A percentile compares a stretch with the other conserved stretches of the same genome.
Evolutionary conservation across 2,113 vertebrate genomes (phyloP).

Genomic region (Hemibagrus wyckioides): DNA sequence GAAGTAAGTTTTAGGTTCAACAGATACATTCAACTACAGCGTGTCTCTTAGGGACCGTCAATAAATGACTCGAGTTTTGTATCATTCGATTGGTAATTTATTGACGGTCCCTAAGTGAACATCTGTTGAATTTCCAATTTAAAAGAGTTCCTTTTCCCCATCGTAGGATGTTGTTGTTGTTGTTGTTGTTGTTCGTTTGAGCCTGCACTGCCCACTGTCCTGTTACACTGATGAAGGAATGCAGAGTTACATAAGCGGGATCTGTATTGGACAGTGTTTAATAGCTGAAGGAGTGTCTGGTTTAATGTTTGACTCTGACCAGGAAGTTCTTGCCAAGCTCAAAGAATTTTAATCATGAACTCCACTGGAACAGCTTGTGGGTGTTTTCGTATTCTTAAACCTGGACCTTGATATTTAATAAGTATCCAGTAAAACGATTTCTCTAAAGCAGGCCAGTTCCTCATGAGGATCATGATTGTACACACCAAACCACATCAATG

Average conservation of each 20-base stretch:
- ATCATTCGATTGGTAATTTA: too few species aligned
- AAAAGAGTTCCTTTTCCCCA: background rate
- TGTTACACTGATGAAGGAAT: constrained; percentile 26
- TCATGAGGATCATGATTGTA: too few species aligned
- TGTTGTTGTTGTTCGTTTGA: background rate
- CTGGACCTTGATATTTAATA: background rate
- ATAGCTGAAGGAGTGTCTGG: constrained; percentile 44
- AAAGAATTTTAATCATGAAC: background rate
- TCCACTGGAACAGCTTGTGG: background rate
- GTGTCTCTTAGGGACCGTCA: background rate
- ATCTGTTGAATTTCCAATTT: too few species aligned
- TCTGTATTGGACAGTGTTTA: constrained; percentile 36
- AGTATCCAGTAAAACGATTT: background rate
- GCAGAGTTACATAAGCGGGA: constrained; percentile 44
- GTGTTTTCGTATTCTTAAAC: background rate
- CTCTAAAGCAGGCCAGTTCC: too few species aligned
- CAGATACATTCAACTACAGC: too few species aligned
- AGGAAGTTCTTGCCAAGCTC: background rate
- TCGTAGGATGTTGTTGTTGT: too few species aligned
- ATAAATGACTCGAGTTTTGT: background rate
- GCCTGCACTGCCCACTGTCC: background rate
- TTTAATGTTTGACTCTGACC: constrained; percentile 44
- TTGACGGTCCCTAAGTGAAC: too few species aligned
- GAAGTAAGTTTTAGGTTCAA: too few species aligned
- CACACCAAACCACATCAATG: too few species aligned